Conservation (phyloP, 2,797 vertebrate genomes). For the Corythornis leucogaster region DNA sequence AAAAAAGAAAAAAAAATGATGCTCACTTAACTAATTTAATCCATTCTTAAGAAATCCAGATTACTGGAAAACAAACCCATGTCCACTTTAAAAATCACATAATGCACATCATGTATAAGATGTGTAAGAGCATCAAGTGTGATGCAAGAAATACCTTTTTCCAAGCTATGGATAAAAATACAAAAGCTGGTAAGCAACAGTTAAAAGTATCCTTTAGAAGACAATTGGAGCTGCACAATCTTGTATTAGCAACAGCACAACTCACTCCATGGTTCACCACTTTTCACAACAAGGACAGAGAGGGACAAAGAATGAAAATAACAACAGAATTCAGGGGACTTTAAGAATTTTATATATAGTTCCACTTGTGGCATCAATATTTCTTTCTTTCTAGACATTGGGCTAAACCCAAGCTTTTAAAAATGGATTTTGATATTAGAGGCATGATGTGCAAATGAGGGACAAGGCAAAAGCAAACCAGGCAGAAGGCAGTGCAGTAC, state of each 20-base stretch:
- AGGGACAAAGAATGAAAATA: not conserved
- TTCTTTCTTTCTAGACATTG: not conserved
- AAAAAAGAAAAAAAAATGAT: not conserved
- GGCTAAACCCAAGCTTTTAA: not conserved
- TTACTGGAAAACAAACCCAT: not conserved
- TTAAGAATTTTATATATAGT: not conserved
- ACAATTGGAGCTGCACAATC: no score
- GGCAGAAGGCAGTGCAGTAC: not conserved
- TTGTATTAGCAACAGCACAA: not conserved
- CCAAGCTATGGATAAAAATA: not conserved
- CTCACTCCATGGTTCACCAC: not conserved
- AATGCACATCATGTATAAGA: not conserved
- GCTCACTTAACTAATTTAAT: conserved; percentile 12
- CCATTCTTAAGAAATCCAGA: not conserved
- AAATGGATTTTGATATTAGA: not conserved
- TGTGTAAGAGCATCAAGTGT: not conserved
- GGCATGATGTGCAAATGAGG: not conserved
- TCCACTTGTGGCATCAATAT: not conserved
- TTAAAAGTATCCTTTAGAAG: not conserved
- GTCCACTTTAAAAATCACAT: not conserved
- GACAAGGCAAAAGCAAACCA: not conserved
- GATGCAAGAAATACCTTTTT: not conserved
- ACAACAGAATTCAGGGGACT: not conserved
- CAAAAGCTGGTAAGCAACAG: not conserved
- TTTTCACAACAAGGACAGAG: not conserved